Base-by-base conservation (phyloP, 2,113 vertebrate species). In the Nothoprocta pentlandii region DNA sequence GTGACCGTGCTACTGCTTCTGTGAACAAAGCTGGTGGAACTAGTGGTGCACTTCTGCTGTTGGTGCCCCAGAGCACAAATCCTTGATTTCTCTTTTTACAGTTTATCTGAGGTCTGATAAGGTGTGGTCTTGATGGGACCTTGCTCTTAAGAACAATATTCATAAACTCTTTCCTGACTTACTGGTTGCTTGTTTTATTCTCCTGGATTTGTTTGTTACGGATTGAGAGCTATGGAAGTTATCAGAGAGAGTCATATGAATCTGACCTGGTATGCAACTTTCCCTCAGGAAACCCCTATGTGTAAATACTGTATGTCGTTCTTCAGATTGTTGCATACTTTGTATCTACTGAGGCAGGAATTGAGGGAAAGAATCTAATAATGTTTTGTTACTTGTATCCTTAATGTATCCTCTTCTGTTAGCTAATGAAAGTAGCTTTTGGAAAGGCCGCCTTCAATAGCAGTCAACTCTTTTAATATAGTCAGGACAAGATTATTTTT, bases 51-150 rank as follows among this genome's bases (percentile, higher is more conserved):
- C 47, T 20, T 53, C 58, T 58, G 44, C 30, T 85, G 23, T 67
- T n/a, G 41, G 25, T 13, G n/a, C 25, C 36, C 9, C 3, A 64
- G 34, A 39, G 54, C 10, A 13, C 6, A 3, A 0, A 0, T 1
- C 22, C 30, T 28, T 75, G 32, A 61, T 46, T 68, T 87, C 20
- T 47, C 10, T 51, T 16, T 0, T 30, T 69, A 10, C 7, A 20
- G 67, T 26, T 49, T 80, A 30, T 62, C n/a, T 61, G 58, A 49
- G 28, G 17, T 73, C 54, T 53, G 30, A n/a, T 41, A 17, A 30
- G 2, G 4, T 26, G 13, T 47, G 42, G 5, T 83, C 25, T 89
- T 25, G 15, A 21, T 80, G 44, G 53, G 16, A 12, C 23, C 13
- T 59, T 16, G 13, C n/a, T 70, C 6, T 46, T 89, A 46, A 25